Evolutionary conservation across 2,797 vertebrate genomes (phyloP).

Genomic region (Coregonus sp.): DNA sequence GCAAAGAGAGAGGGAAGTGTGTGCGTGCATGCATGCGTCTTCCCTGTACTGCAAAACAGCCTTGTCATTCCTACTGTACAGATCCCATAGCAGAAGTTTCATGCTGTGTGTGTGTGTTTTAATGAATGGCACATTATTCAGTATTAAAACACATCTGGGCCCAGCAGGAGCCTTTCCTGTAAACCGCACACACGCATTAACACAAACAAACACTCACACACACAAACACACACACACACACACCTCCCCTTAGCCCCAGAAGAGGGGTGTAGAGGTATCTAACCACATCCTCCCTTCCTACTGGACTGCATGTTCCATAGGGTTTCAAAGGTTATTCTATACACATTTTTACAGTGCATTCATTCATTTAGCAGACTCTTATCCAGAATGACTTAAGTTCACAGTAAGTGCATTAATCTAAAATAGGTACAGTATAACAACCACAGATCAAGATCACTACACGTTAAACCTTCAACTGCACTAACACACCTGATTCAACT

Average conservation of each 20-base stretch:
- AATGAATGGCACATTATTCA: neutral
- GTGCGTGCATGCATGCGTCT: neutral
- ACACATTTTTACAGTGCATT: too few species aligned
- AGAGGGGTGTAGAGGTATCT: conserved; percentile 55
- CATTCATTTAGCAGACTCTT: too few species aligned
- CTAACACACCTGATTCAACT: neutral
- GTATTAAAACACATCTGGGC: neutral
- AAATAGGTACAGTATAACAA: too few species aligned
- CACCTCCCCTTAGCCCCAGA: conserved; percentile 19
- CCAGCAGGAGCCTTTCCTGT: too few species aligned
- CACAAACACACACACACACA: conserved; percentile 9
- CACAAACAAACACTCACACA: neutral
- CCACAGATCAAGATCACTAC: too few species aligned
- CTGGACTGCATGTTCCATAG: conserved; percentile 39
- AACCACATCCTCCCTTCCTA: conserved; percentile 62
- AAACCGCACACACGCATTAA: neutral
- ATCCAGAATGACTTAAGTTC: too few species aligned
- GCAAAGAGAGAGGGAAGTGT: conserved; percentile 11
- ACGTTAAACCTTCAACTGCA: neutral
- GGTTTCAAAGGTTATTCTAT: conserved; percentile 38
- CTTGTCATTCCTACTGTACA: too few species aligned
- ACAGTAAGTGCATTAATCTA: too few species aligned
- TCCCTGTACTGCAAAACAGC: too few species aligned
- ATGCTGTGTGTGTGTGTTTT: neutral
- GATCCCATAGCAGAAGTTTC: neutral